A percentile compares a stretch with the other conserved stretches of the same genome.
phyloP scores from a whole-genome alignment of 2,888 invertebrate species.

The Hecatera dysodea region DNA sequence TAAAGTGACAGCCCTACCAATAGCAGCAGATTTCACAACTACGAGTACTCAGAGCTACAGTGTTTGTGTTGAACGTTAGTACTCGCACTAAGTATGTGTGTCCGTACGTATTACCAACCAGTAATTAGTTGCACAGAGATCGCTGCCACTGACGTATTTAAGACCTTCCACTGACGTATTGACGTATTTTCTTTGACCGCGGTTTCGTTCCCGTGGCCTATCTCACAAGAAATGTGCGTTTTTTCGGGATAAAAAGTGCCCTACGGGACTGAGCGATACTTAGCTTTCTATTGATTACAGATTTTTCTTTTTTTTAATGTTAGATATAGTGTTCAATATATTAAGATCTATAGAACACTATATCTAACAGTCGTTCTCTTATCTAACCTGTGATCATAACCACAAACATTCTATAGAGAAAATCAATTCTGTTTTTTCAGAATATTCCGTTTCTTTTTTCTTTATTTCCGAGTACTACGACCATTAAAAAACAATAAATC shows the following conservation, averaged over 20 bases:
- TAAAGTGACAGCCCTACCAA: constrained; percentile 63
- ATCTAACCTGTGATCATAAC: too few relatives aligned
- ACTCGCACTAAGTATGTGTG: constrained; percentile 62
- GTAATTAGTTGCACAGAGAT: constrained; percentile 68
- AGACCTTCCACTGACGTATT: too few relatives aligned
- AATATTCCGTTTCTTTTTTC: not conserved
- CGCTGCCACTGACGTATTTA: constrained; percentile 27
- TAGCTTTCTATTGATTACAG: too few relatives aligned
- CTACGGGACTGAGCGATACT: not conserved
- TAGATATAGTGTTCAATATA: too few relatives aligned
- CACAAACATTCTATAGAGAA: not conserved
- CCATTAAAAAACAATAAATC: not conserved
- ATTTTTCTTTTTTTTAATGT: too few relatives aligned
- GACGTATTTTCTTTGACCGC: too few relatives aligned
- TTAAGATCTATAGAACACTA: too few relatives aligned
- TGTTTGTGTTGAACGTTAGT: constrained; percentile 72
- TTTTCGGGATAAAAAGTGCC: not conserved
- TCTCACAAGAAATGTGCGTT: not conserved
- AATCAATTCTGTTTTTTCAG: not conserved
- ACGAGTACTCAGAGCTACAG: constrained; percentile 54
- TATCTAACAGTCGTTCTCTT: too few relatives aligned
- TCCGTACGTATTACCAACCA: constrained; percentile 45
- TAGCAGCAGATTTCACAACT: constrained; percentile 70
- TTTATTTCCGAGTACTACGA: not conserved
- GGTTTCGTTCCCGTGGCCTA: not conserved